phyloP scores from a whole-genome alignment of 2,113 vertebrate species.

The Apodemus speciosus region DNA sequence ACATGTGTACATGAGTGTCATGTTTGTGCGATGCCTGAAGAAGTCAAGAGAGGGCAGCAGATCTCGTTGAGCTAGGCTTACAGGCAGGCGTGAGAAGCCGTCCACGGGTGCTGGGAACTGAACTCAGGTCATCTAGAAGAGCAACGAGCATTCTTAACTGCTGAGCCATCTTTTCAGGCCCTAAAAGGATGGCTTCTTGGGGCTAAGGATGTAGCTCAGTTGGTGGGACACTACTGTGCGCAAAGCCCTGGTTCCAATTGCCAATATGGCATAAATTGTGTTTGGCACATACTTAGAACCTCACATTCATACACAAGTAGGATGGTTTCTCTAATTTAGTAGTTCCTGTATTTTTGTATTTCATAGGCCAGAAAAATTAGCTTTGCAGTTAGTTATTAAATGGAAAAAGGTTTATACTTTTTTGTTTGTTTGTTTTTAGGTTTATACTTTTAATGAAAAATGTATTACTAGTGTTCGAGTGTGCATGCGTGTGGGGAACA shows the following conservation, averaged over 20 bases:
- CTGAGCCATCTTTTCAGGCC: background rate
- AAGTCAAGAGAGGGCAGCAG: background rate
- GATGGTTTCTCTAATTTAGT: background rate
- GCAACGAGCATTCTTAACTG: background rate
- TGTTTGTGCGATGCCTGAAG: background rate
- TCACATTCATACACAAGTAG: background rate
- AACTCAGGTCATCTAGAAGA: background rate
- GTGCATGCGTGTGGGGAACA: background rate
- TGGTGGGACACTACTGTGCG: background rate
- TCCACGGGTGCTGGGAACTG: background rate
- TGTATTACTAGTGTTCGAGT: background rate
- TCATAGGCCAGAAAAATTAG: slow-evolving; percentile 16
- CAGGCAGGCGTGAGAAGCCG: background rate
- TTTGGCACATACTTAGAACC: background rate
- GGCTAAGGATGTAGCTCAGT: background rate
- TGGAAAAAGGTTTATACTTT: background rate
- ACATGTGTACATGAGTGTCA: background rate
- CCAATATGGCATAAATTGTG: background rate
- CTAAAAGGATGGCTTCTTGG: background rate
- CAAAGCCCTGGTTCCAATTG: background rate
- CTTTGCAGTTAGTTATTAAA: background rate
- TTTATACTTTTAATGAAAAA: background rate
- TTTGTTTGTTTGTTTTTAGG: no score
- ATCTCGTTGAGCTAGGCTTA: background rate
- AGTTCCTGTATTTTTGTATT: background rate